Evolutionary conservation across 2,888 invertebrate species (phyloP), one percentile per base, ranked within the genome.

Genomic region (Erebia ligea): DNA sequence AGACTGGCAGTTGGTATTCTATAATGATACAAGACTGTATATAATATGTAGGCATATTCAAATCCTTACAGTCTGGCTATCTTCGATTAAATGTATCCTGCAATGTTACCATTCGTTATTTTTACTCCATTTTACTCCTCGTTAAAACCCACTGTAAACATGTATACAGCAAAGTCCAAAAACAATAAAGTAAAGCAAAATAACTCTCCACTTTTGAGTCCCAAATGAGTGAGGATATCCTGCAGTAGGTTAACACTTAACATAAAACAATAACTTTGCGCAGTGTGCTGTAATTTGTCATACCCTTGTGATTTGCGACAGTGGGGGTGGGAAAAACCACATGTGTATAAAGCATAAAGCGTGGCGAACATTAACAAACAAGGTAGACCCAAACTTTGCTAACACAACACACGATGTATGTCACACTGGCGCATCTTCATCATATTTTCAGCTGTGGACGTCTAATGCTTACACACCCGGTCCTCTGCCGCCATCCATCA

Each of bases 241-340:
- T 62, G 64, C 52, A 64, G 34, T 54, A 1, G 34, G 34, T 34
- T 34, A 34, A 34, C 34, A 34, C 25, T 19, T 52, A n/a, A 52
- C 11, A 52, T 64, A 54, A 64, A 64, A 64, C 64, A 64, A 54
- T 54, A 64, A 64, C 40, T 64, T 63, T 40, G n/a, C 54, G 56
- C 25, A 15, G 42, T 42, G 17, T 61, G 42, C 9, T 19, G 17
- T 40, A 64, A 64, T 64, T 54, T 64, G 34, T 54, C 52, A 48
- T 48, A 54, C 64, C 54, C 52, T 52, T 52, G 52, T 64, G 64
- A 64, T 64, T 52, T 64, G 64, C 40, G 64, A 40, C 52, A 54
- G 40, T 54, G 15, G 17, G 54, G 64, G 52, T 54, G 40, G 64
- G 40, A 40, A 64, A 52, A 52, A 13, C 52, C 34, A 64, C 34